Evolutionary conservation across 2,113 vertebrate species (phyloP).

Genomic region (Sprattus sprattus): DNA sequence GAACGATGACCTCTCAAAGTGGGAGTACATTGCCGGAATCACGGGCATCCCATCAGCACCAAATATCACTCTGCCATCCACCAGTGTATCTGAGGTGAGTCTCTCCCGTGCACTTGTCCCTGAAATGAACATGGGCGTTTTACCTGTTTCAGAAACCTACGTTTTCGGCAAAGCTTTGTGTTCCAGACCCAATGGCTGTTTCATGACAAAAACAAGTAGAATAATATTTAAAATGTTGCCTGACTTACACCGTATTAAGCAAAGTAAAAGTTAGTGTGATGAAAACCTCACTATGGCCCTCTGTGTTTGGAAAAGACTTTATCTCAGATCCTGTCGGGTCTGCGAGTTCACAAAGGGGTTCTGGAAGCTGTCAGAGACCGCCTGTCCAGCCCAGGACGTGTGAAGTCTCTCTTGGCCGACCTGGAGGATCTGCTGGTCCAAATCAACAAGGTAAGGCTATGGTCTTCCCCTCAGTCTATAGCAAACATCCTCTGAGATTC

Average conservation of each 20-base stretch:
- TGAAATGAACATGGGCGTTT: neutral
- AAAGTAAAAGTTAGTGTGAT: neutral
- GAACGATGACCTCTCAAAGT: neutral
- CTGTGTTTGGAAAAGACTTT: neutral
- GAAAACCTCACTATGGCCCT: neutral
- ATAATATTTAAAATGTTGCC: no score
- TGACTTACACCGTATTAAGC: no score
- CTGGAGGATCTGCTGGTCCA: neutral
- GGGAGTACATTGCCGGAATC: neutral
- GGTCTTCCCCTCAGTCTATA: neutral
- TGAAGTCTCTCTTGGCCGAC: neutral
- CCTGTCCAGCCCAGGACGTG: neutral
- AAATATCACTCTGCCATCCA: neutral
- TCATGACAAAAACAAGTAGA: no score
- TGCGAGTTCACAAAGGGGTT: neutral
- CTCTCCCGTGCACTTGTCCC: neutral
- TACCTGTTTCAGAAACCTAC: neutral
- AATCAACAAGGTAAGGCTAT: neutral
- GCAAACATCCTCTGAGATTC: no score
- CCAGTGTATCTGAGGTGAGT: neutral
- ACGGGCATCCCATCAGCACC: neutral
- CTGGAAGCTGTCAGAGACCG: neutral
- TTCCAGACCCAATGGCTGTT: no score
- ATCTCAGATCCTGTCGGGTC: neutral
- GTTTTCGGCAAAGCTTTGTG: neutral